phyloP scores from a whole-genome alignment of 2,888 invertebrate species.

The Oegoconia quadripuncta region DNA sequence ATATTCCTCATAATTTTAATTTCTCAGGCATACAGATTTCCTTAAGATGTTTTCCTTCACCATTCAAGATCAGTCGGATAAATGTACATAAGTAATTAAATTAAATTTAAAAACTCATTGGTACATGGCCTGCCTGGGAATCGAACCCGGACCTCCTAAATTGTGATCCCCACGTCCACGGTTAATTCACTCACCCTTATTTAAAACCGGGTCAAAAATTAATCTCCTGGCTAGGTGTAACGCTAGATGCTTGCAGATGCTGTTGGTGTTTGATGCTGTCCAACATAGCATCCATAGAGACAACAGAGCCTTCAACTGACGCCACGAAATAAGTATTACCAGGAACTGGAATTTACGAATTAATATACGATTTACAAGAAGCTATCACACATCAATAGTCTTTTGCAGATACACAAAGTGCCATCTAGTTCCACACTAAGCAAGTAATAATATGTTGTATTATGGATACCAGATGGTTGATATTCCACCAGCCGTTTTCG shows the following conservation, averaged over 20 bases:
- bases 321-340: conserved; percentile 38
- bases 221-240: conserved; percentile 35
- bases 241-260: conserved; percentile 31
- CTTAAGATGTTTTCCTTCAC: too few relatives aligned
- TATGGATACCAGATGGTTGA: too few relatives aligned
- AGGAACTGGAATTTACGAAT: conserved; percentile 28
- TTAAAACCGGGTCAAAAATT: conserved; percentile 27
- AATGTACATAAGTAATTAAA: too few relatives aligned
- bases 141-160: background rate
- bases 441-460: too few relatives aligned
- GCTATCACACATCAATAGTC: too few relatives aligned
- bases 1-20: too few relatives aligned
- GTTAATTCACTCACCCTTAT: conserved; percentile 26
- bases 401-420: too few relatives aligned
- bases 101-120: too few relatives aligned
- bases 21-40: too few relatives aligned
- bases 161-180: background rate
- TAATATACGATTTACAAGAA: background rate
- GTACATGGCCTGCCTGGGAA: background rate
- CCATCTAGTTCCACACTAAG: too few relatives aligned
- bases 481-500: too few relatives aligned
- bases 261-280: conserved; percentile 31
- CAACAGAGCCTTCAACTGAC: conserved; percentile 41
- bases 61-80: too few relatives aligned
- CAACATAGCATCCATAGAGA: conserved; percentile 40